Conservation (phyloP, 1,140 invertebrate species). For the Forficula auricularia region DNA sequence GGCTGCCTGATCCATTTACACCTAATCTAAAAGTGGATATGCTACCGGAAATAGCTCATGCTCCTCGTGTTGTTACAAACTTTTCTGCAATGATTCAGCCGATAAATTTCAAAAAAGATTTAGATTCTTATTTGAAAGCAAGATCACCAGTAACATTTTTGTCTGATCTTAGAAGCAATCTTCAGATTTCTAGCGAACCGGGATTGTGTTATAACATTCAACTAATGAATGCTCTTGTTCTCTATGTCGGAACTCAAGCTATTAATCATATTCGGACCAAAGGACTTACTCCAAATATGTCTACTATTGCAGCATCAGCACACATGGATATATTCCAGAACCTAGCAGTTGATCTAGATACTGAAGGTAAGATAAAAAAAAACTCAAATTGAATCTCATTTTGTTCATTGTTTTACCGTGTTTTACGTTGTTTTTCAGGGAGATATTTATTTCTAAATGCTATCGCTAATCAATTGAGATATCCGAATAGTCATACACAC, state of each 20-base stretch:
- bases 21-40: conserved; percentile 94
- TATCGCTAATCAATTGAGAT: conserved; percentile 93
- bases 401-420: conserved; percentile 5
- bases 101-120: conserved; percentile 75
- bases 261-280: conserved; percentile 75
- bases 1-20: conserved; percentile 93
- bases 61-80: conserved; percentile 68
- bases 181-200: conserved; percentile 73
- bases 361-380: conserved; percentile 72
- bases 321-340: conserved; percentile 99
- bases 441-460: conserved; percentile 93
- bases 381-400: no score
- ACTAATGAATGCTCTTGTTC: conserved; percentile 88
- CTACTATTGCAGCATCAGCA: conserved; percentile 88
- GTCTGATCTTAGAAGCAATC: conserved; percentile 71
- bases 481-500: conserved; percentile 98
- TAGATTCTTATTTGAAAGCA: conserved; percentile 91
- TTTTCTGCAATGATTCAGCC: conserved; percentile 77
- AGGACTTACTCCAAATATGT: conserved; percentile 80
- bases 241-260: conserved; percentile 94
- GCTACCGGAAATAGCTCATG: conserved; percentile 41
- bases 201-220: conserved; percentile 83
- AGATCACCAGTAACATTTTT: conserved; percentile 89
- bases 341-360: conserved; percentile 90
- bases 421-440: conserved; percentile 26